Base-by-base conservation (phyloP, 2,888 invertebrate genomes). In the Atrina japonica region DNA sequence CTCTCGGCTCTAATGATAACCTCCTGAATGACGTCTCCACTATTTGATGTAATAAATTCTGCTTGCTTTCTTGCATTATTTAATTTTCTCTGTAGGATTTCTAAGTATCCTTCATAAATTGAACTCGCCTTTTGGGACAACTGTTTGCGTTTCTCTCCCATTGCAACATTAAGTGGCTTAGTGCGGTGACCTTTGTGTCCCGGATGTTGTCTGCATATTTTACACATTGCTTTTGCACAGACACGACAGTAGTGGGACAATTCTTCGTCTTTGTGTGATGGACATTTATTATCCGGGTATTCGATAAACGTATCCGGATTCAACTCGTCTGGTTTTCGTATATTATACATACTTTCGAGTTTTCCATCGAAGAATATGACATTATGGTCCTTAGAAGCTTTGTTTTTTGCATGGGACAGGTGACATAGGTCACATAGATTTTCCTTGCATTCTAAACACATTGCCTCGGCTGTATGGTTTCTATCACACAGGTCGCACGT, bases 181-280 rank as follows among this genome's bases (percentile, higher is more conserved):
- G 67, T 67, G 25, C 71, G 55, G 29, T 72, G 71, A 3, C 71
- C 71, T 58, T 52, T 56, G 35, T 72, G 71, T 16, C 52, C 63
- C 1, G 41, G 35, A 1, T 41, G 53, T 35, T 55, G 43, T 14
- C 71, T 30, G 29, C 71, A 72, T 45, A 25, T 6, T 30, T 72
- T 66, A 52, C 71, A 72, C 1, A 72, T 50, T 0, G 66, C 47
- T n/a, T 40, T 43, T 7, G 61, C 35, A 41, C 71, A 72, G 49
- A 63, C 63, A 11, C 71, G 53, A 21, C 71, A 72, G 35, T 58
- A 63, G 40, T 72, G 58, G 7, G 66, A 43, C 5, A 66, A 40
- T 35, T 67, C 58, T 21, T 47, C 55, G 14, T 52, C 40, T 2
- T 23, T 23, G 52, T 72, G 71, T 23, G 21, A 25, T 23, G 30